Base-by-base conservation (phyloP, 2,888 invertebrate genomes). In the Nebria brevicollis region DNA sequence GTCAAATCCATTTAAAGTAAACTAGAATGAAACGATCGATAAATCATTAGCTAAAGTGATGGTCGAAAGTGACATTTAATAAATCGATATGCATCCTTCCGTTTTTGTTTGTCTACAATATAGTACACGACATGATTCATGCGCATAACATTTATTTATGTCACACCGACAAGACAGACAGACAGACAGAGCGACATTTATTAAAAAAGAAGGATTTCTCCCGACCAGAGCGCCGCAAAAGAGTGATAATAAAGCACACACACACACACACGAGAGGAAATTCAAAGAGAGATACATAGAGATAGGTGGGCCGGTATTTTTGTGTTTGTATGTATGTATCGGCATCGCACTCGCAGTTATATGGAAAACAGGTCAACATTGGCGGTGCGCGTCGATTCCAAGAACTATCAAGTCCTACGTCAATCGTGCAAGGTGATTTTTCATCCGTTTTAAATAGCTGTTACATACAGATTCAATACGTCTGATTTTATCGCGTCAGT, bases 321-420 rank as follows among this genome's bases (percentile, higher is more conserved):
- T 70, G 41, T 73, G n/a, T 41, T 20, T 70, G 73, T 73, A 73
- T 41, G 41, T 34, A 34, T 34, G 15, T 41, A 41, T 43, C 73
- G 15, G 73, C 73, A 70, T 70, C 70, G 70, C 26, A 54, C 8
- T 20, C 54, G 54, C 54, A 54, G 54, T 54, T 54, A 34, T 73
- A 73, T 73, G 73, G 73, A 73, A 73, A 77, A 77, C 77, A 72
- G 77, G 77, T 77, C 77, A 77, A 68, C 82, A 82, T 82, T 82
- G 82, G 81, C 83, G 77, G 82, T 82, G 77, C 81, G 83, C 82
- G 81, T 81, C 83, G 81, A 80, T 83, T 83, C 83, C 82, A 72
- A 82, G 83, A 83, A 83, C 74, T 82, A 83, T 83, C 81, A 83
- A 83, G 74, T 83, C 83, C 83, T 83, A 83, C 83, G 82, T 83